Percentiles rank a stretch among this genome's conserved stretches.
These are phyloP conservation scores for Cyphomyrus discorhynchus DNA, from an alignment of 2,113 vertebrate species.

Conservation along the genomic window DNA sequence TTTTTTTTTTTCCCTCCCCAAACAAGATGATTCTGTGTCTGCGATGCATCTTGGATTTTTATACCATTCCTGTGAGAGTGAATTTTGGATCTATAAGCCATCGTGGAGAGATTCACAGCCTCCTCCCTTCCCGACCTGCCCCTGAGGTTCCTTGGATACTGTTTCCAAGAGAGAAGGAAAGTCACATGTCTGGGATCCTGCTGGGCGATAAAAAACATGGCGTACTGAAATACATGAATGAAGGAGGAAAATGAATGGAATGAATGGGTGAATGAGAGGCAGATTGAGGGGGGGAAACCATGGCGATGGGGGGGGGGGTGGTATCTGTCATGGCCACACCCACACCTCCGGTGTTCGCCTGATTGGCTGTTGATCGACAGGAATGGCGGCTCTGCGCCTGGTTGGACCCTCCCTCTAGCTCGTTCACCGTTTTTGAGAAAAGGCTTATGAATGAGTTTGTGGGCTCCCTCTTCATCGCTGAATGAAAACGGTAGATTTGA, in stretches of 20 bases:
- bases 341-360: not conserved
- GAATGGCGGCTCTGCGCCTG: not conserved
- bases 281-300: not conserved
- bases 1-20: not conserved
- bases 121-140: not conserved
- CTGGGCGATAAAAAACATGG: not conserved
- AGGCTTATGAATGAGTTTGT: slow-evolving; percentile 21
- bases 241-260: not conserved
- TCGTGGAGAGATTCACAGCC: not conserved
- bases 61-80: not conserved
- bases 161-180: not conserved
- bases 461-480: not conserved
- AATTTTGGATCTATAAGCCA: not conserved
- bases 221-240: slow-evolving; percentile 8
- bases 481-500: slow-evolving; percentile 17
- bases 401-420: not conserved
- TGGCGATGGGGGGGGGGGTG: not conserved
- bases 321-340: not conserved
- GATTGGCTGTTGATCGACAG: slow-evolving; percentile 2
- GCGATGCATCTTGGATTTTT: not conserved
- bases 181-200: not conserved
- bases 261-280: slow-evolving; percentile 18
- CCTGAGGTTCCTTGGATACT: not conserved
- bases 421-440: not conserved
- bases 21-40: not conserved